Evolutionary conservation across 2,888 invertebrate species (phyloP).

Genomic region (Molanna angustata): DNA sequence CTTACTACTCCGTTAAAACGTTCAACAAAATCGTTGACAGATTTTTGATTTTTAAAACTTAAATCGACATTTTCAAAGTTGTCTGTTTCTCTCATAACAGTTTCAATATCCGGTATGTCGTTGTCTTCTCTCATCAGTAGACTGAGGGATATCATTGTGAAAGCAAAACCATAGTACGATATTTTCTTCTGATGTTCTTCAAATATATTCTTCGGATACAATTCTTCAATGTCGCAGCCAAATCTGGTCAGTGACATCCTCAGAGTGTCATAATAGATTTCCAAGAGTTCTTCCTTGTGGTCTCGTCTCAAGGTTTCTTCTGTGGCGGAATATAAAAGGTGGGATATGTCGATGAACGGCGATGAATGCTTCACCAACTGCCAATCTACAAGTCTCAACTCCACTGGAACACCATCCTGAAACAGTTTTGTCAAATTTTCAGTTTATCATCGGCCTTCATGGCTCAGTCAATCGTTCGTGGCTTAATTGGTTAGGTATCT

Average conservation of each 20-base stretch:
- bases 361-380: constrained; percentile 21
- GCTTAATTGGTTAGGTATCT: no score
- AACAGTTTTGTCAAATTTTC: no score
- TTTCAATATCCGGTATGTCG: constrained; percentile 11
- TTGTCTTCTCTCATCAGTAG: constrained; percentile 13
- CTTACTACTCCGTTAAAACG: constrained; percentile 6
- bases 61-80: background rate
- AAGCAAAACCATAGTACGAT: constrained; percentile 12
- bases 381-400: constrained; percentile 22
- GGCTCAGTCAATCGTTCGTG: no score
- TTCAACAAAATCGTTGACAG: constrained; percentile 1
- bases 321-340: constrained; percentile 17
- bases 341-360: constrained; percentile 16
- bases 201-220: constrained; percentile 22
- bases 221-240: constrained; percentile 14
- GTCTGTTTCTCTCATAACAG: background rate
- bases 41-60: constrained; percentile 3
- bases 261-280: constrained; percentile 17
- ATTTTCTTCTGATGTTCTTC: constrained; percentile 12
- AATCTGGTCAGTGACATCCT: background rate
- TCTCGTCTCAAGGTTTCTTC: constrained; percentile 8
- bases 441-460: no score
- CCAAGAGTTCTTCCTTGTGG: constrained; percentile 18
- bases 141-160: constrained; percentile 4
- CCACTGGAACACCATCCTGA: constrained; percentile 12